Evolutionary conservation across 2,888 invertebrate genomes (phyloP), one percentile per base, ranked within the genome.

Genomic region (Heliconius erato): DNA sequence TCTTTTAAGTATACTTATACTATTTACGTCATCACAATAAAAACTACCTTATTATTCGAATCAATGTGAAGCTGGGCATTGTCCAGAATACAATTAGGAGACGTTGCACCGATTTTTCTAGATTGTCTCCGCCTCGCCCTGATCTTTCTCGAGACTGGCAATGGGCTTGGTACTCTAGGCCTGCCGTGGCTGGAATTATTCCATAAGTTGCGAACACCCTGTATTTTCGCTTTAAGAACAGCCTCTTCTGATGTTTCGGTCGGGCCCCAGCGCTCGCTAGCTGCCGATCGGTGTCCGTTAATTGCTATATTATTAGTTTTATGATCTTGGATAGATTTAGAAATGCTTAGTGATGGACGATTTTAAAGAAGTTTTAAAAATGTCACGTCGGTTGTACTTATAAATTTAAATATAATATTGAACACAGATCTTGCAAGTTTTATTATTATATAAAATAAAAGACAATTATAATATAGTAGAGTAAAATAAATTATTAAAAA

Each of bases 201-300:
- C 95, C 84, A 96, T 89, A 78, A 89, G 84, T 44, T 90, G 87
- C 86, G 93, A 90, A 90, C 92, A 89, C 86, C 89, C 87, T 87
- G 94, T 90, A 83, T 92, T 88, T 83, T 93, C 91, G 82, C 94
- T 92, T 84, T 95, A 86, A 85, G 89, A 88, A 82, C 92, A 91
- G 91, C 93, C 93, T 88, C 92, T 90, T 91, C 91, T 89, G 90
- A 49, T 67, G 78, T 78, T 78, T 78, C 91, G 87, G 87, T 88
- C 92, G 93, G 91, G 92, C 91, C 93, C 92, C 94, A 94, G 94
- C 94, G 95, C 95, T 92, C 95, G 95, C 95, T 96, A 95, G 92
- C 95, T 95, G 95, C 94, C 95, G 93, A 95, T 94, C 87, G 93
- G 95, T 94, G 92, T 89, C 91, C 91, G 91, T 95, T 94, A 94